phyloP scores from a whole-genome alignment of 2,113 vertebrate species.

The Brienomyrus brachyistius region DNA sequence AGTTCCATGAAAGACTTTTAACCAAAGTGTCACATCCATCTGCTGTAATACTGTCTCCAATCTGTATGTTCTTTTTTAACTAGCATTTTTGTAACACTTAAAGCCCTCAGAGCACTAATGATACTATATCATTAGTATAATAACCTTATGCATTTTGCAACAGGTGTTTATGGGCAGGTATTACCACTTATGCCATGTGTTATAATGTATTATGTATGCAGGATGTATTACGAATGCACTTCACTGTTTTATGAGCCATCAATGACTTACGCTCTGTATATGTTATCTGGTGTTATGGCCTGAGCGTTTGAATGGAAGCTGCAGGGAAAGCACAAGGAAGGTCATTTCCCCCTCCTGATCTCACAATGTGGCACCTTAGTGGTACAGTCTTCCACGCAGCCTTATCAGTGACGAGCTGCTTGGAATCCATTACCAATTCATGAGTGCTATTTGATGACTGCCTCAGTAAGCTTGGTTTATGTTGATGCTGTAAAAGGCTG shows the following conservation, averaged over 20 bases:
- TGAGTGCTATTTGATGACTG: neutral
- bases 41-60: neutral
- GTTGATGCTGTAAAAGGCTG: neutral
- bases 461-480: neutral
- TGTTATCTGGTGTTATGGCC: neutral
- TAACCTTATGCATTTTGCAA: constrained; percentile 6
- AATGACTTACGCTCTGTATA: neutral
- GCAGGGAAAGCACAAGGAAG: neutral
- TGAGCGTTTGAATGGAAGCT: neutral
- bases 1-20: neutral
- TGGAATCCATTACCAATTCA: neutral
- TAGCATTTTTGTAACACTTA: neutral
- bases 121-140: neutral
- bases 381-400: neutral
- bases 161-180: neutral
- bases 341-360: neutral
- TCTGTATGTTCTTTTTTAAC: neutral
- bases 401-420: neutral
- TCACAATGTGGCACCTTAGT: neutral
- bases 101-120: neutral
- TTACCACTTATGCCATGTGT: neutral
- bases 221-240: neutral
- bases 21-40: neutral
- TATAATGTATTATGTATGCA: constrained; percentile 7
- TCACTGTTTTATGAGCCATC: neutral